Evolutionary conservation across 2,113 vertebrate genomes (phyloP).

Genomic region (Bubo scandiacus): DNA sequence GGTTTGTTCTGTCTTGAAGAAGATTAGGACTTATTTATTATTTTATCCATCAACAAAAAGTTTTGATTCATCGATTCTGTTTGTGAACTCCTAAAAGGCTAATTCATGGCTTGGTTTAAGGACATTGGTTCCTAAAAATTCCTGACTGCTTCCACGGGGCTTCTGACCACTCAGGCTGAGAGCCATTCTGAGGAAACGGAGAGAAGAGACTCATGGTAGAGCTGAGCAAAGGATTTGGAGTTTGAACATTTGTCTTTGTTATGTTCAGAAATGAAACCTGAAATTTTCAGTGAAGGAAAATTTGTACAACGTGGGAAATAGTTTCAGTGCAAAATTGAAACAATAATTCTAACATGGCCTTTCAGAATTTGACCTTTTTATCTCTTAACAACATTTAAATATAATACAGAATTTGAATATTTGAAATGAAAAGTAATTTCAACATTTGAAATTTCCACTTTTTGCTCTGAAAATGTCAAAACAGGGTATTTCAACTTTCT

Average conservation of each 20-base stretch:
- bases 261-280: constrained; percentile 31
- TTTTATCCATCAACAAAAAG: not conserved
- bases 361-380: constrained; percentile 66
- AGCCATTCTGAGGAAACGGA: not conserved
- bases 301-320: constrained; percentile 44
- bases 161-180: not conserved
- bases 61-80: not conserved
- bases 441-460: constrained; percentile 53
- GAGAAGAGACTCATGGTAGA: not conserved
- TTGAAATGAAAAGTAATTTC: constrained; percentile 63
- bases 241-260: constrained; percentile 46
- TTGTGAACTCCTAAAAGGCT: not conserved
- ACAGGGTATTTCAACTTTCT: constrained; percentile 19
- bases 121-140: not conserved
- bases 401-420: constrained; percentile 57
- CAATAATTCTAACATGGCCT: constrained; percentile 60
- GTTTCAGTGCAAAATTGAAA: constrained; percentile 53
- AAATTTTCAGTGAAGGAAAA: constrained; percentile 59
- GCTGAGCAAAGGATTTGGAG: not conserved
- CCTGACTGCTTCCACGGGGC: not conserved
- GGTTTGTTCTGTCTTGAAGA: not conserved
- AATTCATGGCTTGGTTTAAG: not conserved
- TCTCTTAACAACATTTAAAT: constrained; percentile 61
- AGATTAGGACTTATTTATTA: not conserved
- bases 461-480: constrained; percentile 58